Evolutionary conservation across 2,888 invertebrate genomes (phyloP).

Genomic region (Drosophila leonis): DNA sequence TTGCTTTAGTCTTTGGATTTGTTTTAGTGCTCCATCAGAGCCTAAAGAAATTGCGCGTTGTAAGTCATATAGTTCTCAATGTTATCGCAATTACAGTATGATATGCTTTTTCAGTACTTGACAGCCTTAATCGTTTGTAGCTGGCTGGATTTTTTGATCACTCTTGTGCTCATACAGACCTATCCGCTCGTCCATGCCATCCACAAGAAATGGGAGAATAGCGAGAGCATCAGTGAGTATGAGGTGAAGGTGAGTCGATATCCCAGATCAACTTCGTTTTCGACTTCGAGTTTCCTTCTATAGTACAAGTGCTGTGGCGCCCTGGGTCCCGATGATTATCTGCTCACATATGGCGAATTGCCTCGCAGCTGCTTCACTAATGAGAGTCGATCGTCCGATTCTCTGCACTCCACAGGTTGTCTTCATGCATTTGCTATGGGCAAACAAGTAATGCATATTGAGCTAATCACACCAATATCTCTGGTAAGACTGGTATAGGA

Average conservation of each 20-base stretch:
- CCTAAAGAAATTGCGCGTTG: constrained; percentile 10
- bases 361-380: constrained; percentile 51
- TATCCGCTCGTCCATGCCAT: constrained; percentile 24
- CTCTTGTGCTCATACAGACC: constrained; percentile 21
- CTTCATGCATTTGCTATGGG: neutral
- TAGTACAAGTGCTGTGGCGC: constrained; percentile 59
- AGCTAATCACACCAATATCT: constrained; percentile 2
- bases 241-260: constrained; percentile 35
- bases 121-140: constrained; percentile 6
- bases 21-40: constrained; percentile 23
- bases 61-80: constrained; percentile 21
- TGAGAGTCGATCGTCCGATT: rapidly evolving
- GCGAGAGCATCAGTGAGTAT: constrained; percentile 1
- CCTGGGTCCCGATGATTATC: constrained; percentile 55
- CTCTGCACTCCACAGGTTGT: constrained; percentile 33
- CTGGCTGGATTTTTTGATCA: constrained; percentile 48
- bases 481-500: constrained; percentile 11
- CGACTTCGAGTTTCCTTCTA: neutral
- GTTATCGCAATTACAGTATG: neutral
- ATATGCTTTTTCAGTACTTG: constrained; percentile 23
- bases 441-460: rapidly evolving
- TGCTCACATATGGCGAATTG: neutral
- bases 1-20: neutral
- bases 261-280: neutral
- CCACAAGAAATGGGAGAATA: constrained; percentile 28